Evolutionary conservation across 2,113 vertebrate species (phyloP).

Genomic region (Columbina picui): DNA sequence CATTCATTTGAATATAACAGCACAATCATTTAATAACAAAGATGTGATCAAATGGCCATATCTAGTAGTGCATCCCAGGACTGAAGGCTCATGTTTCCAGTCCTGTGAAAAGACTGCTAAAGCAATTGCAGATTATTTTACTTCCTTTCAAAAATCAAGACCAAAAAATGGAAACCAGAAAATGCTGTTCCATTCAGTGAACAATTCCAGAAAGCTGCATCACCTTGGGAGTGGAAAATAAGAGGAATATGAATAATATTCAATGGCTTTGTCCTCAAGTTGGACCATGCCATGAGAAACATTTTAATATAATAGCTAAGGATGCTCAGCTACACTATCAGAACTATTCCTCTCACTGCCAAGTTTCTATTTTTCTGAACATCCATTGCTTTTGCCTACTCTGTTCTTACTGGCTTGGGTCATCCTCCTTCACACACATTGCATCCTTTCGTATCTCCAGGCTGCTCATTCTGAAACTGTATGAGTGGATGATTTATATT

Average conservation of each 20-base stretch:
- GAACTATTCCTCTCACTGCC: not conserved
- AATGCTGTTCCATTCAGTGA: not conserved
- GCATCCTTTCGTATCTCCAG: fast-evolving
- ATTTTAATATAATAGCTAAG: not conserved
- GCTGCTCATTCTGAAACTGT: not conserved
- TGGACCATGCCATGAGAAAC: not conserved
- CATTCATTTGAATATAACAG: not conserved
- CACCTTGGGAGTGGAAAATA: not conserved
- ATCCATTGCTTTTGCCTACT: not conserved
- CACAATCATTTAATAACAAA: not conserved
- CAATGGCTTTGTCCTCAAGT: not conserved
- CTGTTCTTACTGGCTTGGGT: not conserved
- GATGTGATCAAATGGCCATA: not conserved
- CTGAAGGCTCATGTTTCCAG: not conserved
- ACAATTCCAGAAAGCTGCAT: not conserved
- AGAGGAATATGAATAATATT: not conserved
- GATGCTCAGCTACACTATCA: not conserved
- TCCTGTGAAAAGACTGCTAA: not conserved
- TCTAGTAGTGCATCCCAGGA: not conserved
- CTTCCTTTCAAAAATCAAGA: not conserved
- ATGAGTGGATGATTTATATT: not conserved
- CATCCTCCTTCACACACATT: fast-evolving
- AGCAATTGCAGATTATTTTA: not conserved
- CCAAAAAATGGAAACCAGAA: not conserved
- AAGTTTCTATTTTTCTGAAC: not conserved